Percentiles rank a stretch among this genome's conserved stretches.
Conservation (phyloP, 2,888 invertebrate genomes). For the Leucophenga montana region DNA sequence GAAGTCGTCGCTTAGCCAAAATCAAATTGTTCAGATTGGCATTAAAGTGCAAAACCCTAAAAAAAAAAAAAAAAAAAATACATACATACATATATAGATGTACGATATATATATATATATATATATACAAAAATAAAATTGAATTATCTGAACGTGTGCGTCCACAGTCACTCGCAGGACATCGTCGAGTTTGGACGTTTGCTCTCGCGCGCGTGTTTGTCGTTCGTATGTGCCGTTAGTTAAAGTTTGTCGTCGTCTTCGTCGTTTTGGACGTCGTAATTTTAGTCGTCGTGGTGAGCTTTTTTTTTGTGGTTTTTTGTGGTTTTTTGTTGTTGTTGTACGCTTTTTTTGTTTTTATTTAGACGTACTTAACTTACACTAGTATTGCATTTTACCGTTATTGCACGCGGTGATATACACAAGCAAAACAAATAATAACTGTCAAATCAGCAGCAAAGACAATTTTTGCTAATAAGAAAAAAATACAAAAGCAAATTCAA, state of each 20-base stretch:
- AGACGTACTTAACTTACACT: too few relatives aligned
- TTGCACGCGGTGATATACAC: conserved; percentile 51
- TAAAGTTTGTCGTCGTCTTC: conserved; percentile 51
- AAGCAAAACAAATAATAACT: too few relatives aligned
- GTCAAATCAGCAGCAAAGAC: too few relatives aligned
- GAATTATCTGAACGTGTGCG: conserved; percentile 69
- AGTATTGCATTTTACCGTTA: conserved; percentile 50
- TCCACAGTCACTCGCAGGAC: conserved; percentile 61
- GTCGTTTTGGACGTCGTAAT: conserved; percentile 32
- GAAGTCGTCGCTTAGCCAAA: conserved; percentile 61
- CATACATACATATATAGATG: too few relatives aligned
- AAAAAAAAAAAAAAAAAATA: conserved; percentile 38
- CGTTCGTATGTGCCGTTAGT: conserved; percentile 35
- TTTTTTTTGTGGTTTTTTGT: conserved; percentile 32
- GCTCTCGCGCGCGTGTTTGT: conserved; percentile 40
- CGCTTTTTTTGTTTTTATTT: conserved; percentile 27
- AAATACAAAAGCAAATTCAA: too few relatives aligned
- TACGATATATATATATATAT: too few relatives aligned
- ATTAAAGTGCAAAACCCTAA: conserved; percentile 71
- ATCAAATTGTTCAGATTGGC: conserved; percentile 71
- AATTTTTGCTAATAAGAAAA: too few relatives aligned
- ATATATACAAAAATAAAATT: conserved; percentile 63
- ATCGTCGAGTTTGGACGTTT: conserved; percentile 48
- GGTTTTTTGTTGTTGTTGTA: conserved; percentile 41
- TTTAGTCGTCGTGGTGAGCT: conserved; percentile 33